Conservation (phyloP, 2,888 invertebrate species). For the Chymomyza fuscimana region DNA sequence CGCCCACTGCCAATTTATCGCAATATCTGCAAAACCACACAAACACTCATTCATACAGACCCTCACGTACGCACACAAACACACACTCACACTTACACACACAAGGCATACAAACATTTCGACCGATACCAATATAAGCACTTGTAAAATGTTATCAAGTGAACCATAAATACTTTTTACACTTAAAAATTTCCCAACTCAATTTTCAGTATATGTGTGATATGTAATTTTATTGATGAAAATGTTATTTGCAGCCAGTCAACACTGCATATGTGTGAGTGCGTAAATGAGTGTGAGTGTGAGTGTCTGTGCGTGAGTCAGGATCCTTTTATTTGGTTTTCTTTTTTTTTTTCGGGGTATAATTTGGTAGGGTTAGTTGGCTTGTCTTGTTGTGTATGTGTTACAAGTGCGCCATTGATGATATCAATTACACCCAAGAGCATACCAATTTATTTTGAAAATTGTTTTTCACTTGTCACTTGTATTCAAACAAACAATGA, state of each 20-base stretch:
- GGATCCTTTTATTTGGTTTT: background rate
- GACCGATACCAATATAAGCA: slow-evolving; percentile 22
- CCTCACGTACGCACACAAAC: background rate
- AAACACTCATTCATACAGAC: background rate
- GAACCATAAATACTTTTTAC: slow-evolving; percentile 61
- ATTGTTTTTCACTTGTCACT: slow-evolving; percentile 40
- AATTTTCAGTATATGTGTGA: slow-evolving; percentile 49
- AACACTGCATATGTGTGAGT: slow-evolving; percentile 40
- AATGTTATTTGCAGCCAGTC: slow-evolving; percentile 64
- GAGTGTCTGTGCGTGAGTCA: background rate
- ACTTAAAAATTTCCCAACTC: slow-evolving; percentile 63
- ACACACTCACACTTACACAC: no score
- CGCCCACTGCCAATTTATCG: background rate
- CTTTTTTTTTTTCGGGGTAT: background rate
- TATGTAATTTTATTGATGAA: slow-evolving; percentile 62
- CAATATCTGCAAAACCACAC: background rate
- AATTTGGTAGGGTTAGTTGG: slow-evolving; percentile 2
- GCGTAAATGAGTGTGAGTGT: slow-evolving; percentile 19
- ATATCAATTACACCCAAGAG: slow-evolving; percentile 65
- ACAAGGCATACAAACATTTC: background rate
- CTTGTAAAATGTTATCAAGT: slow-evolving; percentile 53
- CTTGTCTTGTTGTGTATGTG: slow-evolving; percentile 24
- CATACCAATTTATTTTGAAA: slow-evolving; percentile 63
- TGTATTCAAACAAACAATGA: slow-evolving; percentile 18
- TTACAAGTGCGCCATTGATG: slow-evolving; percentile 29